Base-by-base conservation (phyloP, 2,888 invertebrate genomes). In the Marronus borbonicus region DNA sequence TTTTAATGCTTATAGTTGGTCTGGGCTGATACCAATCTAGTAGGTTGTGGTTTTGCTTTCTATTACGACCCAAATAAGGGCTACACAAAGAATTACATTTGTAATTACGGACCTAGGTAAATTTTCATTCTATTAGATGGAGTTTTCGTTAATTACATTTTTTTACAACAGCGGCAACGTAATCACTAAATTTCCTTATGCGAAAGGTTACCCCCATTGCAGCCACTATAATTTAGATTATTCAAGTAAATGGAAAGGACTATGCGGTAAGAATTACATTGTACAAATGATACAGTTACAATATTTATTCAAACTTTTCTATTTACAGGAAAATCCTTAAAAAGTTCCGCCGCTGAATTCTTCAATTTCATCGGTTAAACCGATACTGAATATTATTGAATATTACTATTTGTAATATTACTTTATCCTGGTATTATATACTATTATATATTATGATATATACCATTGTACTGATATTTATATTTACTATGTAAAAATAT, bases 41-140 rank as follows among this genome's bases (percentile, higher is more conserved):
- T 97, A 76, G 97, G 97, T 78, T 97, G 97, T 86, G 97, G 97
- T 39, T 97, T 92, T 87, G 92, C 96, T 0, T 95, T 93, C 88
- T 97, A 95, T 89, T 93, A 94, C 85, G 94, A 95, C 84, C 91
- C 92, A 1, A 81, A 87, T 2, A 89, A 92, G 83, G 95, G 96
- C 83, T 95, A 94, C 88, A 94, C 94, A 82, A 95, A 95, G 88
- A 91, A 95, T 79, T 96, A 95, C 88, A 94, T 96, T 76, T 96
- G 96, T 90, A 96, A 96, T 89, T 96, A 96, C 85, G 95, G 95
- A 76, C 95, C 96, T 12, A 94, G 93, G 92, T 92, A 88, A 88
- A 89, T 72, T 60, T 44, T 52, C 24, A 70, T 58, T 31, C 12
- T 12, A 44, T 49, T 79, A 24, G 70, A 28, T 77, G 28, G 60